Conservation (phyloP, 2,797 vertebrate species). For the Calcarius lapponicus region DNA sequence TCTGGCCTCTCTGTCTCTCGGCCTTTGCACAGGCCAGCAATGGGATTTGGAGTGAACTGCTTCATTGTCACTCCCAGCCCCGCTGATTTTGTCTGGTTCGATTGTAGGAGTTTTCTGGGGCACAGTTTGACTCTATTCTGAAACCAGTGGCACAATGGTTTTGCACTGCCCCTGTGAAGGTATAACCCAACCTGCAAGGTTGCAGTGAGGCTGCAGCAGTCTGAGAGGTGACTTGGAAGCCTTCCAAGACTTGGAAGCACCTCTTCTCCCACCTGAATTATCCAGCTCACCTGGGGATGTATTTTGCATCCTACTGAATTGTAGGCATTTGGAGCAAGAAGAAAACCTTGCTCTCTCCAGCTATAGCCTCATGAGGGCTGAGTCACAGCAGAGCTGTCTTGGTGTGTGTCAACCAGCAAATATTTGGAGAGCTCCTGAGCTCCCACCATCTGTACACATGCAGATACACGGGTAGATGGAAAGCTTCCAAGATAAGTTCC, state of each 20-base stretch:
- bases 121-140: background rate
- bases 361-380: background rate
- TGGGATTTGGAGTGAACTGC: background rate
- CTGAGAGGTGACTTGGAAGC: background rate
- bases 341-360: background rate
- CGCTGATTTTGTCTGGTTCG: background rate
- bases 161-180: background rate
- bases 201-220: background rate
- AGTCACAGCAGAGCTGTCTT: background rate
- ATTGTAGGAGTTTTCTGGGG: background rate
- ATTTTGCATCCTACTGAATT: background rate
- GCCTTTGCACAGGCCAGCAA: background rate
- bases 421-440: conserved; percentile 28
- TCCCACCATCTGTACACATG: background rate
- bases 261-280: background rate
- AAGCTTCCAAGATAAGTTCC: conserved; percentile 21
- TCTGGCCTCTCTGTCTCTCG: background rate
- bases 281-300: rapidly evolving
- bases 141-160: background rate
- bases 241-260: no score
- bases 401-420: background rate
- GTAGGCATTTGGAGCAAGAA: background rate
- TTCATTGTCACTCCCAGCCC: rapidly evolving
- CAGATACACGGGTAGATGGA: conserved; percentile 16
- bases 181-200: background rate